phyloP scores from a whole-genome alignment of 2,113 vertebrate species.

The Rhinoptilus africanus region DNA sequence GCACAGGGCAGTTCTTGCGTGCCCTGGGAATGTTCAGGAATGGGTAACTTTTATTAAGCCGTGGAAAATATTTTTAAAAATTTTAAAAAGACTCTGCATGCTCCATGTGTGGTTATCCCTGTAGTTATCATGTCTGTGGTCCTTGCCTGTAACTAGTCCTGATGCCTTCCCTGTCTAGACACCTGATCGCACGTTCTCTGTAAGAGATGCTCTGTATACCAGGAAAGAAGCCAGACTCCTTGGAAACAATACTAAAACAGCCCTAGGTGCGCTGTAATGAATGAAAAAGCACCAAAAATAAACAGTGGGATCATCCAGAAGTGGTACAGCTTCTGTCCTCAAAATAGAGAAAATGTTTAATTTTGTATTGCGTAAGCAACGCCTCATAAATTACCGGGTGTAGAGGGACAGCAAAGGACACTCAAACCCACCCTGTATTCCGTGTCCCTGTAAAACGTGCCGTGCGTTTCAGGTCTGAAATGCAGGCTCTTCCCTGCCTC shows the following conservation, averaged over 20 bases:
- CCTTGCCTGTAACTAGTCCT: neutral
- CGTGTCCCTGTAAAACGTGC: neutral
- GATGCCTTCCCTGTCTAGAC: neutral
- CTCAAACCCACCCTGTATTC: neutral
- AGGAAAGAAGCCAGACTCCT: neutral
- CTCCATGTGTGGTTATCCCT: neutral
- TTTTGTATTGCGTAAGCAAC: neutral
- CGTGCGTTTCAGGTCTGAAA: neutral
- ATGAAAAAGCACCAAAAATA: neutral
- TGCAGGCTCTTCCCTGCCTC: neutral
- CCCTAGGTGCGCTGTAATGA: neutral
- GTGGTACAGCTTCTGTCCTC: neutral
- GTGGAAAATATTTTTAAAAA: neutral
- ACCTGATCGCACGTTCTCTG: rapidly evolving
- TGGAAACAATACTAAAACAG: neutral
- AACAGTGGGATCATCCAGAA: neutral
- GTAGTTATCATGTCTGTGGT: rapidly evolving
- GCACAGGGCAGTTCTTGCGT: neutral
- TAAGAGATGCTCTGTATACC: neutral
- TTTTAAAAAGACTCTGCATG: neutral
- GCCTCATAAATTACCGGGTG: neutral
- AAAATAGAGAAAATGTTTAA: neutral
- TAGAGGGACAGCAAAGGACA: neutral
- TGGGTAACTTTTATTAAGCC: neutral
- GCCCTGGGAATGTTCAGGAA: neutral